Evolutionary conservation across 2,888 invertebrate genomes (phyloP).

Genomic region (Caenorhabditis macrosperma): DNA sequence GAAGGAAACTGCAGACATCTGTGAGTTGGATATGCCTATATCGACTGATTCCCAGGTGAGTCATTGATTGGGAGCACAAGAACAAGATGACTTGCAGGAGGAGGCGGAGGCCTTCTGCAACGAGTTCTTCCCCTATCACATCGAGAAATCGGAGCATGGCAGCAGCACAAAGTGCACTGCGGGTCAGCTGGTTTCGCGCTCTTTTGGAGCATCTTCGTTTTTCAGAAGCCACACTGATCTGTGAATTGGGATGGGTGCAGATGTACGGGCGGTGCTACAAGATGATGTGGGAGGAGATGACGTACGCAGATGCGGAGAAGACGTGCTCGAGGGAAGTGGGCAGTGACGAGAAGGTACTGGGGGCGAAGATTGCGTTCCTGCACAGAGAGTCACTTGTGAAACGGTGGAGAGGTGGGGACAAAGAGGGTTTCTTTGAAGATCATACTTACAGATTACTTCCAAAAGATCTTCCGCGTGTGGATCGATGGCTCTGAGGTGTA

Average conservation of each 20-base stretch:
- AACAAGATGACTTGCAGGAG: no score
- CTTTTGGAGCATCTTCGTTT: no score
- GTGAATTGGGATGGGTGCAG: constrained; percentile 16
- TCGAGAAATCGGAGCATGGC: not conserved
- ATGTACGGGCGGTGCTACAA: constrained; percentile 24
- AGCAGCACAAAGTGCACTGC: not conserved
- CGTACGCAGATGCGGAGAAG: not conserved
- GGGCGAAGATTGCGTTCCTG: not conserved
- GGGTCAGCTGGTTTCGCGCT: no score
- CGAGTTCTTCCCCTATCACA: constrained; percentile 1
- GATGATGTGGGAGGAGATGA: constrained; percentile 1
- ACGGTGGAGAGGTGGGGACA: not conserved
- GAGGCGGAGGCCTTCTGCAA: not conserved
- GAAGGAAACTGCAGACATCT: not conserved
- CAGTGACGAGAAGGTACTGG: not conserved
- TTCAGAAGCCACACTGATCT: constrained; percentile 3
- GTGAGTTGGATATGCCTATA: not conserved
- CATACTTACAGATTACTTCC: constrained; percentile 12
- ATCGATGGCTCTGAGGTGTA: not conserved
- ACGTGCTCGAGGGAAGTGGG: not conserved
- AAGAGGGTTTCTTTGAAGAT: no score
- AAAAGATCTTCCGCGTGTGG: not conserved
- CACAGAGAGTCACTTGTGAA: constrained; percentile 3
- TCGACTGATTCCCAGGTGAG: not conserved
- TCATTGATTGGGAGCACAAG: no score